Conservation (phyloP, 2,888 invertebrate genomes). For the Junonia oenone region DNA sequence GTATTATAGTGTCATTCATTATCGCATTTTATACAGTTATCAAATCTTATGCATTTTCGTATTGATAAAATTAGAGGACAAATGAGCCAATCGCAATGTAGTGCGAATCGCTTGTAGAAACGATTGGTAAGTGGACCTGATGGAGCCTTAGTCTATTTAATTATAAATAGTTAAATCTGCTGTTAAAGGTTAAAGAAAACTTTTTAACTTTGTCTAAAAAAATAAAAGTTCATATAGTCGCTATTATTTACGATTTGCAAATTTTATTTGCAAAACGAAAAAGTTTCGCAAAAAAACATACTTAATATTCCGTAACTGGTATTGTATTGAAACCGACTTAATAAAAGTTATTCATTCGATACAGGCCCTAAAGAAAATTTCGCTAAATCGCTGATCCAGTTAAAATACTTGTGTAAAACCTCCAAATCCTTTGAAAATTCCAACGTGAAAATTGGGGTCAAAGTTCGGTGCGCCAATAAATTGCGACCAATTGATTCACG, state of each 20-base stretch:
- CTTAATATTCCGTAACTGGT: neutral
- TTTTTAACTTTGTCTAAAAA: too few species aligned
- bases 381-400: slow-evolving; percentile 26
- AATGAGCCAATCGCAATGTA: too few species aligned
- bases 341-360: slow-evolving; percentile 16
- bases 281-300: neutral
- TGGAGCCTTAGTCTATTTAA: too few species aligned
- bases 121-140: too few species aligned
- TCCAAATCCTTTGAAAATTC: slow-evolving; percentile 41
- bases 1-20: too few species aligned
- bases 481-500: slow-evolving; percentile 54
- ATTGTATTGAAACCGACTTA: slow-evolving; percentile 2
- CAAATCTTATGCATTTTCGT: too few species aligned
- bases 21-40: too few species aligned
- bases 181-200: too few species aligned
- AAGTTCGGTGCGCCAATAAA: slow-evolving; percentile 38
- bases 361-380: slow-evolving; percentile 19
- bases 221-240: too few species aligned
- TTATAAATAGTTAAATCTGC: too few species aligned
- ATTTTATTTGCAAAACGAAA: neutral
- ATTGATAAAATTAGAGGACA: too few species aligned
- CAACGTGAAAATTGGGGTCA: slow-evolving; percentile 43
- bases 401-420: slow-evolving; percentile 30
- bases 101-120: too few species aligned
- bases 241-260: neutral